Conservation (phyloP, 92 coral and sea anemone species). For the Palythoa grandiflora region DNA sequence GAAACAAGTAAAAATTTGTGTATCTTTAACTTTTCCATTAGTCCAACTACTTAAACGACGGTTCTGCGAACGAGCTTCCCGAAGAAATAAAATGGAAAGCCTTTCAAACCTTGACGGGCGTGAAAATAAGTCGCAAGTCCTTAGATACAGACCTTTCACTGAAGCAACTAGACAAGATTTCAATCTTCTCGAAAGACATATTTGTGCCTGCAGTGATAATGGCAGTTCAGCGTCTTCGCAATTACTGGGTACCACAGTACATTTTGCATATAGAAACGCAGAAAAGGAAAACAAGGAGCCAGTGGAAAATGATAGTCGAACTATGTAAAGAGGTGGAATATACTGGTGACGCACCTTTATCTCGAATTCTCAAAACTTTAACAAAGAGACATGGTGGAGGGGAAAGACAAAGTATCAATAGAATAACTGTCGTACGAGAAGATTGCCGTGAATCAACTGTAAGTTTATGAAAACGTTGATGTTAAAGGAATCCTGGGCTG, state of each 20-base stretch:
- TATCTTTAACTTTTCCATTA: neutral
- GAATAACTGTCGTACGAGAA: slow-evolving; percentile 11
- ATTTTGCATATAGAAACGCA: slow-evolving; percentile 69
- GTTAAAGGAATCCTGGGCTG: too few relatives aligned
- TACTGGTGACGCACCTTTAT: neutral
- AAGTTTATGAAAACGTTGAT: neutral
- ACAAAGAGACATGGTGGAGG: neutral
- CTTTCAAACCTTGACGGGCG: slow-evolving; percentile 26
- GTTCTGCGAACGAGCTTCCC: slow-evolving; percentile 87
- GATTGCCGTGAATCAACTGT: neutral
- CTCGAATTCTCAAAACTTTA: slow-evolving; percentile 30
- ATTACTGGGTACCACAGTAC: slow-evolving; percentile 91
- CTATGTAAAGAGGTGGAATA: neutral
- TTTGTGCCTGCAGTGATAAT: slow-evolving; percentile 73
- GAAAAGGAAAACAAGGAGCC: slow-evolving; percentile 16
- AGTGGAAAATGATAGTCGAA: slow-evolving; percentile 44
- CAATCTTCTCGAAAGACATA: slow-evolving; percentile 81
- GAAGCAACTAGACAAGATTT: slow-evolving; percentile 56
- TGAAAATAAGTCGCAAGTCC: slow-evolving; percentile 8
- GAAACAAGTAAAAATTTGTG: too few relatives aligned
- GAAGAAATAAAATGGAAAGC: slow-evolving; percentile 82
- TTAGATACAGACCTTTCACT: slow-evolving; percentile 20
- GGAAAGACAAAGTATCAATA: neutral
- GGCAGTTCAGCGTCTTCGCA: slow-evolving; percentile 71
- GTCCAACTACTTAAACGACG: slow-evolving; percentile 81